phyloP scores from a whole-genome alignment of 2,888 invertebrate species.

The Drosophila stalkeri region DNA sequence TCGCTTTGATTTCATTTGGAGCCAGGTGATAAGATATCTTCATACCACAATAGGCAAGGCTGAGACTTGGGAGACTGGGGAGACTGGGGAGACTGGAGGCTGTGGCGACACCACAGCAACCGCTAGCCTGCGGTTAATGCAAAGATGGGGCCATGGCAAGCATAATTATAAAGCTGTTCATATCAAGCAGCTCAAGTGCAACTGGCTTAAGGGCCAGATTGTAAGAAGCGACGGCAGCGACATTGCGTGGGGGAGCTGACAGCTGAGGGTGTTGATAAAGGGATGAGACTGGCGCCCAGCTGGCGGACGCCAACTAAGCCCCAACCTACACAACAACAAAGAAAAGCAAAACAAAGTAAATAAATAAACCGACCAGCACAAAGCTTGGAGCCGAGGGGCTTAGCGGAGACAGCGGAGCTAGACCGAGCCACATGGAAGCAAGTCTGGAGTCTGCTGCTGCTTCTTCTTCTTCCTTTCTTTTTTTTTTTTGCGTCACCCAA shows the following conservation, averaged over 20 bases:
- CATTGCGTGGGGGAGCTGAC: background rate
- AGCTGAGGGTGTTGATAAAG: conserved; percentile 7
- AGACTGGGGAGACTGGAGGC: background rate
- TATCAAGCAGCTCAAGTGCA: conserved; percentile 61
- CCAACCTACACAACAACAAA: background rate
- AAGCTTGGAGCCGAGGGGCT: conserved; percentile 5
- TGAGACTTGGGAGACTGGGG: background rate
- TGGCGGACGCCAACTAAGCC: conserved; percentile 66
- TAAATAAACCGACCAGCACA: conserved; percentile 47
- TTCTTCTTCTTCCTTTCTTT: background rate
- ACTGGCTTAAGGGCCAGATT: conserved; percentile 24
- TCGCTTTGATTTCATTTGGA: conserved; percentile 33
- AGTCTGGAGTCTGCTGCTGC: conserved; percentile 11
- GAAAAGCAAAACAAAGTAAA: conserved; percentile 17
- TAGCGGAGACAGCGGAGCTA: background rate
- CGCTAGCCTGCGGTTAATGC: conserved; percentile 42
- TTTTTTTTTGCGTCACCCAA: conserved; percentile 29
- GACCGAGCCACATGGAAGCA: conserved; percentile 45
- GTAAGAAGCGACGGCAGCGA: background rate
- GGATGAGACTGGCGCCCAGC: conserved; percentile 65
- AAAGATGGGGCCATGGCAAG: conserved; percentile 31
- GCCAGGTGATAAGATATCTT: conserved; percentile 50
- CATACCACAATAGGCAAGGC: conserved; percentile 5
- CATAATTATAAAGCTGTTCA: conserved; percentile 63
- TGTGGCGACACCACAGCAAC: conserved; percentile 24